Percentiles rank a stretch among this genome's conserved stretches.
Evolutionary conservation across 2,797 vertebrate genomes (phyloP).

Genomic region (Acrossocheilus wenchowensis): DNA sequence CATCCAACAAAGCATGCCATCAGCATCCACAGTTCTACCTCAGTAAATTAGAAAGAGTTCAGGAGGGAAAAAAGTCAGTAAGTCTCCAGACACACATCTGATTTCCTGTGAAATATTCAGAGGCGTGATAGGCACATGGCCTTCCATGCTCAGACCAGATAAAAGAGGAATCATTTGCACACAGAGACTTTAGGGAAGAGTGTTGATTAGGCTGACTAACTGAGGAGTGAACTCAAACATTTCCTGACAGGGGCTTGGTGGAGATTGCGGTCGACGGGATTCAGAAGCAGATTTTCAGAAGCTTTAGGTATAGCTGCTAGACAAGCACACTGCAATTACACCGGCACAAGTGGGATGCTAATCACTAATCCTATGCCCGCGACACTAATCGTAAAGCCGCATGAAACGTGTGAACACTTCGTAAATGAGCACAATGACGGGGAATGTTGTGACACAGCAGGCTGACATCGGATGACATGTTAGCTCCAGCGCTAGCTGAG

Average conservation of each 20-base stretch:
- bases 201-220: slow-evolving; percentile 1
- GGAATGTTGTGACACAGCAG: neutral
- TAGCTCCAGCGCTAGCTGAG: neutral
- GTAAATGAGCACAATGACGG: slow-evolving; percentile 16
- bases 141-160: slow-evolving; percentile 30
- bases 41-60: neutral
- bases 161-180: slow-evolving; percentile 35
- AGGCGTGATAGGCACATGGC: slow-evolving; percentile 26
- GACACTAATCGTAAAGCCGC: slow-evolving; percentile 7
- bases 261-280: neutral
- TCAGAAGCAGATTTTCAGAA: slow-evolving; percentile 22
- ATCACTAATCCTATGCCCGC: slow-evolving; percentile 38
- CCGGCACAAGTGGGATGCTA: slow-evolving; percentile 27
- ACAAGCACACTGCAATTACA: slow-evolving; percentile 43
- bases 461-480: slow-evolving; percentile 14
- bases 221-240: neutral
- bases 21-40: neutral
- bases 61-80: neutral
- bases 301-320: slow-evolving; percentile 36
- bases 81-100: slow-evolving; percentile 28
- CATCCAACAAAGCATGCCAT: neutral
- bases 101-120: slow-evolving; percentile 42
- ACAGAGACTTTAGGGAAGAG: slow-evolving; percentile 1
- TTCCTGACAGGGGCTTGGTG: slow-evolving; percentile 9
- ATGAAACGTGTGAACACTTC: slow-evolving; percentile 28